These are phyloP conservation scores for Drosophila macrospina DNA, from an alignment of 2,888 invertebrate species.

Conservation along the genomic window DNA sequence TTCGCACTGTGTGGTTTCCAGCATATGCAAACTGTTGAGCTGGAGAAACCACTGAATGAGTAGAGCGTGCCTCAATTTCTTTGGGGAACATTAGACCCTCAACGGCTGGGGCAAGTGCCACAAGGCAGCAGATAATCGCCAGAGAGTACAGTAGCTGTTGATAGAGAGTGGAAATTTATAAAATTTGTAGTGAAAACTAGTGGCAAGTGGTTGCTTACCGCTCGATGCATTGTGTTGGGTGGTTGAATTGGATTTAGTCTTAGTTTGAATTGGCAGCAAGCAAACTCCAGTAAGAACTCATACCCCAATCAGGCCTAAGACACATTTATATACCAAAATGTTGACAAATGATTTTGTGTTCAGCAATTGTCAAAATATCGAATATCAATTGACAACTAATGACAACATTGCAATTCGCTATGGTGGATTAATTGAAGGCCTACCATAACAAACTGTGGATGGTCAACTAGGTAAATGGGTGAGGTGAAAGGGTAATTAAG, in stretches of 20 bases:
- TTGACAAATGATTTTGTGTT: slow-evolving; percentile 42
- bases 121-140: slow-evolving; percentile 50
- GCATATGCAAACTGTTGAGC: background rate
- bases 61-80: background rate
- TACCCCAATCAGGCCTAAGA: slow-evolving; percentile 42
- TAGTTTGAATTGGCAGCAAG: slow-evolving; percentile 70
- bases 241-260: slow-evolving; percentile 70
- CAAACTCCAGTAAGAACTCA: slow-evolving; percentile 79
- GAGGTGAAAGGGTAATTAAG: slow-evolving; percentile 12
- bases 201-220: slow-evolving; percentile 37
- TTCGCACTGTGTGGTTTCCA: too few species aligned
- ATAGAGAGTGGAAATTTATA: background rate
- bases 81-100: background rate
- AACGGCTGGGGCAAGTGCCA: slow-evolving; percentile 24
- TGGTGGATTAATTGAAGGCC: slow-evolving; percentile 66
- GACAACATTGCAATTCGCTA: slow-evolving; percentile 46
- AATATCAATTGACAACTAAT: slow-evolving; percentile 33
- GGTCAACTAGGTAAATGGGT: slow-evolving; percentile 15
- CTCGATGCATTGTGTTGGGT: slow-evolving; percentile 57
- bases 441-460: slow-evolving; percentile 28
- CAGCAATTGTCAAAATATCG: slow-evolving; percentile 25
- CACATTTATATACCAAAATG: slow-evolving; percentile 60
- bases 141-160: slow-evolving; percentile 61
- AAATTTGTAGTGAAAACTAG: background rate
- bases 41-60: slow-evolving; percentile 14